Evolutionary conservation across 2,888 invertebrate species (phyloP), one percentile per base, ranked within the genome.

Genomic region (Cylindroiulus punctatus): DNA sequence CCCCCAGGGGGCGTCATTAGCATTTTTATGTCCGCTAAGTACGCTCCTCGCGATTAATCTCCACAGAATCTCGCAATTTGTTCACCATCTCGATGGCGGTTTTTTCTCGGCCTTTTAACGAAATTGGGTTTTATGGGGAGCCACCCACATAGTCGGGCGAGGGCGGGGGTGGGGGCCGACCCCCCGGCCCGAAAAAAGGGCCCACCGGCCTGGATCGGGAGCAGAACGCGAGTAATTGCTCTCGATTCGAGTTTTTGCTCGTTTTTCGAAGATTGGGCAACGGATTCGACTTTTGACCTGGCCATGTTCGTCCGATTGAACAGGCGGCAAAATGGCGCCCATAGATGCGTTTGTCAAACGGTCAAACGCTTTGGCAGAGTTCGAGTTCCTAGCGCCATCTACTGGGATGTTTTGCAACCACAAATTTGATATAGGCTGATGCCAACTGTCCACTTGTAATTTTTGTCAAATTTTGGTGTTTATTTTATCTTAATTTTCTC

Each of bases 11-110:
- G 19, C 65, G 65, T 65, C 65, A 65, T 65, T 65, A 65, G 65
- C 65, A 65, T 65, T 65, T 65, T 65, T 65, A 65, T 65, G 65
- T n/a, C 26, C 65, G 65, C 65, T 65, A 65, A 65, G 19, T 65
- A 65, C 65, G 65, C 26, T 22, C 65, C 65, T 22, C 8, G 19
- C 19, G 65, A 65, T 65, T 65, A 65, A 65, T 65, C 65, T 65
- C 5, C 26, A 7, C 65, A 2, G 65, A 65, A 65, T 65, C 65
- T 65, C 65, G 52, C n/a, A 26, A 14, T 26, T 65, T 65, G 5
- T 26, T 65, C 52, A 19, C 4, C 52, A 17, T 52, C n/a, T 19
- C 3, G 3, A 17, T 19, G 2, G 7, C n/a, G 1, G 7, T 5
- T 52, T n/a, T 52, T 52, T 52, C 7, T 36, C 3, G 3, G 2